These are phyloP conservation scores for Montipora foliosa DNA, from an alignment of 64 coral and sea anemone species.

Conservation along the genomic window DNA sequence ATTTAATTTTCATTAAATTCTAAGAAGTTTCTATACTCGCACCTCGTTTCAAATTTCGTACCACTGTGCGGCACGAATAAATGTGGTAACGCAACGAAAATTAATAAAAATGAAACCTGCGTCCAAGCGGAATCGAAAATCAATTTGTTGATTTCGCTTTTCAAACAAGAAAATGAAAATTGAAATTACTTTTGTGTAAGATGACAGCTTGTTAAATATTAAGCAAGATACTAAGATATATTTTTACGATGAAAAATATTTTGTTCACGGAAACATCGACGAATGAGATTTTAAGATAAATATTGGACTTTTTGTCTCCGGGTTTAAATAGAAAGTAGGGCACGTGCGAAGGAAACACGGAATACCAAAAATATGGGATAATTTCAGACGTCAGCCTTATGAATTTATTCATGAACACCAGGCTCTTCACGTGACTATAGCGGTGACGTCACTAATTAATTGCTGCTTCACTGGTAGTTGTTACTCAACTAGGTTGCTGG, in stretches of 20 bases:
- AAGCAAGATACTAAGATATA: conserved; percentile 40
- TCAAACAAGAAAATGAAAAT: conserved; percentile 66
- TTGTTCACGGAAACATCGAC: conserved; percentile 5
- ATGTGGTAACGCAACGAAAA: not conserved
- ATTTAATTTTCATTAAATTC: not conserved
- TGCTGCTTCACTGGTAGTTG: conserved; percentile 21
- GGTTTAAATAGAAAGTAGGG: not conserved
- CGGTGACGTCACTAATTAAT: conserved; percentile 78
- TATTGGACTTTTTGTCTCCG: not conserved
- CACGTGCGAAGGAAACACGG: conserved; percentile 2
- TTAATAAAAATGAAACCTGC: conserved; percentile 26
- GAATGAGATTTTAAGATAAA: not conserved
- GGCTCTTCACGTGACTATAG: conserved; percentile 47
- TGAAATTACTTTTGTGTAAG: conserved; percentile 60
- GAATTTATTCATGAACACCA: conserved; percentile 46
- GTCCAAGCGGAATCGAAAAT: conserved; percentile 29
- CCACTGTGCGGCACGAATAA: not conserved
- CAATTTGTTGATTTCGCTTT: conserved; percentile 50
- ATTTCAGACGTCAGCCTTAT: conserved; percentile 17
- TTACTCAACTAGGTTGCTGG: not conserved
- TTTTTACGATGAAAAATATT: conserved; percentile 15
- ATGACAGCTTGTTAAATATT: conserved; percentile 64
- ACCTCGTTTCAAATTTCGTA: no score
- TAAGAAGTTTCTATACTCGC: no score
- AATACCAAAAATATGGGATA: not conserved